phyloP scores from a whole-genome alignment of 2,888 invertebrate species.

The Slavum lentiscoides region DNA sequence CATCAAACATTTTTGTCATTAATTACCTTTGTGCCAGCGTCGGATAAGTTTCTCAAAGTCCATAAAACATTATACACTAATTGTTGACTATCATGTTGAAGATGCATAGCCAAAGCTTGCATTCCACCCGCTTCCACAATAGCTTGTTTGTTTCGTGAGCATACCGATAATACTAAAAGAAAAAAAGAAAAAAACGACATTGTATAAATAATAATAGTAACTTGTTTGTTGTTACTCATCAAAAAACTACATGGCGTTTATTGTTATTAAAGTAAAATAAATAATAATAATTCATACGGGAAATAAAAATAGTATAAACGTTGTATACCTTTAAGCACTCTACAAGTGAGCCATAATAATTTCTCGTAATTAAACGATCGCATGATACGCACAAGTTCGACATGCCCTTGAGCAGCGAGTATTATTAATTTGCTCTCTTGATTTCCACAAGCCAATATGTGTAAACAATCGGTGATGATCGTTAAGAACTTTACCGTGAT shows the following conservation, averaged over 20 bases:
- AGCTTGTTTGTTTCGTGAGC: conserved; percentile 97
- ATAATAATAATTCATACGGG: neutral
- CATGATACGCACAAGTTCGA: conserved; percentile 96
- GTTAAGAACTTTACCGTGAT: conserved; percentile 98
- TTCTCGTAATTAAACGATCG: conserved; percentile 97
- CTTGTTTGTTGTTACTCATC: too few species aligned
- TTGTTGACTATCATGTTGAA: conserved; percentile 89
- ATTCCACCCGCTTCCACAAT: conserved; percentile 98
- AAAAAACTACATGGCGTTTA: too few species aligned
- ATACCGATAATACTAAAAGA: conserved; percentile 84
- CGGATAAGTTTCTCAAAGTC: conserved; percentile 96
- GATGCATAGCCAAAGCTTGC: conserved; percentile 94
- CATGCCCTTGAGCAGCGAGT: conserved; percentile 92
- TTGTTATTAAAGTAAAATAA: too few species aligned
- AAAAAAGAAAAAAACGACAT: conserved; percentile 55
- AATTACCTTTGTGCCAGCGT: conserved; percentile 87
- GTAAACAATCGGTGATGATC: conserved; percentile 97
- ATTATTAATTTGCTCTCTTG: conserved; percentile 97
- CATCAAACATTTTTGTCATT: too few species aligned
- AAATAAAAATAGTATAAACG: neutral
- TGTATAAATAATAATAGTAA: neutral
- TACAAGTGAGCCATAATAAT: conserved; percentile 95
- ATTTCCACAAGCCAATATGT: conserved; percentile 96
- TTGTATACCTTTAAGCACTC: conserved; percentile 83
- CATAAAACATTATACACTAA: conserved; percentile 96